Percentiles rank a stretch among this genome's conserved stretches.
phyloP scores from a whole-genome alignment of 2,113 vertebrate genomes.

The Gracilinanus agilis region DNA sequence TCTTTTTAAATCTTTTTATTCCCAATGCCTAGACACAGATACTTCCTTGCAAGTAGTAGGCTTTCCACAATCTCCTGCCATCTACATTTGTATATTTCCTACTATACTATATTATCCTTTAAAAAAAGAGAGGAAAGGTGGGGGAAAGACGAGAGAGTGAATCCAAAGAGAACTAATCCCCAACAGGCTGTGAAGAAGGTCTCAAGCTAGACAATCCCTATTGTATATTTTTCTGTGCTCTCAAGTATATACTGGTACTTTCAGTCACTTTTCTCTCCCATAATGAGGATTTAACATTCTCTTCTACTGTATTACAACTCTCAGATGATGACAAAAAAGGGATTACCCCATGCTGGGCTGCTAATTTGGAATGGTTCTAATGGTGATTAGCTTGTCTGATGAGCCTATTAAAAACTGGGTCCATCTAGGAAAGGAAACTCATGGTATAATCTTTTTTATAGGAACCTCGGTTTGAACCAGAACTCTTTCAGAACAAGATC shows the following conservation, averaged over 20 bases:
- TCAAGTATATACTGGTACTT: not conserved
- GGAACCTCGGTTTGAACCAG: slow-evolving; percentile 85
- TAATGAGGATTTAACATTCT: slow-evolving; percentile 22
- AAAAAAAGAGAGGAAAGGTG: not conserved
- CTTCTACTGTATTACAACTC: not conserved
- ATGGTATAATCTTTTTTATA: slow-evolving; percentile 56
- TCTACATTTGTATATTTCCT: not conserved
- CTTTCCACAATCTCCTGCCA: not conserved
- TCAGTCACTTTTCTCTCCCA: slow-evolving; percentile 8
- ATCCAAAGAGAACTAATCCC: not conserved
- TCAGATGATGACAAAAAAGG: not conserved
- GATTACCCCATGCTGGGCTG: slow-evolving; percentile 11
- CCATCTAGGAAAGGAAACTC: slow-evolving; percentile 32
- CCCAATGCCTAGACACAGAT: not conserved
- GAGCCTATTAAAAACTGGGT: slow-evolving; percentile 34
- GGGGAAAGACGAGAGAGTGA: too few species aligned
- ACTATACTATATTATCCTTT: not conserved
- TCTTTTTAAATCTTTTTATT: not conserved
- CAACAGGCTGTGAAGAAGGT: accelerated
- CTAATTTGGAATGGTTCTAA: slow-evolving; percentile 11
- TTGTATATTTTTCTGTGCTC: not conserved
- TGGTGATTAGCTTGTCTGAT: not conserved
- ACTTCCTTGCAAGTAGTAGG: not conserved
- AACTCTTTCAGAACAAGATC: slow-evolving; percentile 88
- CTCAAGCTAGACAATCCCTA: too few species aligned